These are phyloP conservation scores for Agrochola lychnidis DNA, from an alignment of 2,888 invertebrate genomes.

Conservation along the genomic window DNA sequence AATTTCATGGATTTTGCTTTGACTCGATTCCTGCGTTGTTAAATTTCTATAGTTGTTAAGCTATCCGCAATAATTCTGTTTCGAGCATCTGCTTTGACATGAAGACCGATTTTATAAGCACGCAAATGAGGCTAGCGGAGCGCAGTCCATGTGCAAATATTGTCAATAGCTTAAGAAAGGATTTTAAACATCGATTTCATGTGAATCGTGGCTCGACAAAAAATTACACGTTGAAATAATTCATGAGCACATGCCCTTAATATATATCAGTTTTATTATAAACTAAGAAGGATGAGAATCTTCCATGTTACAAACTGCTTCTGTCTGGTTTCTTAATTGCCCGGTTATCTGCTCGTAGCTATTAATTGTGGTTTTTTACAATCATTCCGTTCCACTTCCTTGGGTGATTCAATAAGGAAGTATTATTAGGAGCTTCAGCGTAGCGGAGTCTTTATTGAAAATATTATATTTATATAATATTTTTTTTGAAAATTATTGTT, in stretches of 20 bases:
- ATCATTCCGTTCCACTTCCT: slow-evolving; percentile 66
- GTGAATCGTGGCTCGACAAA: neutral
- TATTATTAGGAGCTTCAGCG: slow-evolving; percentile 38
- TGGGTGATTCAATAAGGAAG: slow-evolving; percentile 57
- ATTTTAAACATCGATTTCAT: neutral
- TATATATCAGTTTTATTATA: slow-evolving; percentile 16
- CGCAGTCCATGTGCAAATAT: neutral
- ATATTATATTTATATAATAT: neutral
- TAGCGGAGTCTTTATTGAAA: slow-evolving; percentile 8
- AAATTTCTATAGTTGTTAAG: neutral
- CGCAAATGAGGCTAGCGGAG: neutral
- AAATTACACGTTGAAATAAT: neutral
- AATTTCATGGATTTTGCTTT: neutral
- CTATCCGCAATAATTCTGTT: neutral
- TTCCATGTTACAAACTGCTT: slow-evolving; percentile 62
- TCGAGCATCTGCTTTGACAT: neutral
- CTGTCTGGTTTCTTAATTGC: slow-evolving; percentile 72
- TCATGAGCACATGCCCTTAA: slow-evolving; percentile 10
- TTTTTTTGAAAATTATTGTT: neutral
- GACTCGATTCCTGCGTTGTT: neutral
- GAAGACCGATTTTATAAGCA: neutral
- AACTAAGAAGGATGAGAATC: slow-evolving; percentile 38
- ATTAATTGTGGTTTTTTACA: slow-evolving; percentile 67
- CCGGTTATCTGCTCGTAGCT: slow-evolving; percentile 60
- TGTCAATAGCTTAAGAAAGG: too few species aligned